Base-by-base conservation (phyloP, 2,797 vertebrate genomes). In the Cyclura pinguis region DNA sequence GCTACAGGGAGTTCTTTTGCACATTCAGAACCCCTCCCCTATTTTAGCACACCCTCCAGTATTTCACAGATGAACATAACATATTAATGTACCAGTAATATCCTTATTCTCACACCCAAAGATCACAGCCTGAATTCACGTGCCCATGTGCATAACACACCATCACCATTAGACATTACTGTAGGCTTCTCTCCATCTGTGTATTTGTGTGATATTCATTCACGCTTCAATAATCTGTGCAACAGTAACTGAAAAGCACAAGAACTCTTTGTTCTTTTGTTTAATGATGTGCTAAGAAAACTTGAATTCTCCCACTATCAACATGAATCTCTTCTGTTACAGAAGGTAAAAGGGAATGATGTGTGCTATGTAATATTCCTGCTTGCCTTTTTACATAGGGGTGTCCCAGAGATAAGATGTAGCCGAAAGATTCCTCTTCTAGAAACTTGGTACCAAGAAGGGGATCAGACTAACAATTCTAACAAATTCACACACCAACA, bases 161-260 rank as follows among this genome's bases (percentile, higher is more conserved):
- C 50, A 55, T 3, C 64, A 67, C 64, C 6, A 55, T 72, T 72
- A 85, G 57, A 85, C 29, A 42, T 55, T 85, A n/a, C 62, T 76
- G 80, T 72, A n/a, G 69, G 24, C 69, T 83, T n/a, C 27, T 80
- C 84, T 85, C 83, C 89, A 85, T 78, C 35, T 80, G 76, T 59
- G 73, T 32, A 8, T 32, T 32, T n/a, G 35, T 20, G 10, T 18
- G 22, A 64, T 64, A 42, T 14, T 84, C 55, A 76, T 77, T 72
- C 77, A 76, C 59, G 69, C 38, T 72, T n/a, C 42, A 52, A 50
- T 62, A 55, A 86, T 86, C 78, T 78, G 22, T 84, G 55, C 69
- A 74, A 14, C 57, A 18, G 12, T 18, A 12, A 52, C 77, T 84
- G 64, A 38, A 87, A 87, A 87, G n/a, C 88, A 80, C 12, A 77